A percentile compares a stretch with the other conserved stretches of the same genome.
These are phyloP conservation scores for Aleiodes testaceus DNA, from an alignment of 2,888 invertebrate genomes.

Conservation along the genomic window DNA sequence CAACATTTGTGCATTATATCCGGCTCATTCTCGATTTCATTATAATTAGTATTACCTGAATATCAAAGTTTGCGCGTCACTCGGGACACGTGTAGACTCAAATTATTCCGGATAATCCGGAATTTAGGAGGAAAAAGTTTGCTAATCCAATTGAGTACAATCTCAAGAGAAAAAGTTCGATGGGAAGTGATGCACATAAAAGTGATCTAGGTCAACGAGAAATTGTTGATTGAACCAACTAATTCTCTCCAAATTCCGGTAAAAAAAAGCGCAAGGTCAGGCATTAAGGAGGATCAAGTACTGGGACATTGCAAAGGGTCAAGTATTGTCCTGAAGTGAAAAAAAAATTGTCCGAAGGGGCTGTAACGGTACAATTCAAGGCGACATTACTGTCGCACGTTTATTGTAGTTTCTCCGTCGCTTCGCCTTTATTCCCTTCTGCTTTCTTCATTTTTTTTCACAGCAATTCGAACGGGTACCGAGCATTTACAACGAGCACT, in stretches of 20 bases:
- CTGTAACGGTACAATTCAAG: slow-evolving; percentile 58
- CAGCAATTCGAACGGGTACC: slow-evolving; percentile 63
- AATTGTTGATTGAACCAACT: too few relatives aligned
- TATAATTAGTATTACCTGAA: slow-evolving; percentile 33
- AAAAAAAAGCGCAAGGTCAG: slow-evolving; percentile 16
- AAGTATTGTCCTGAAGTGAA: slow-evolving; percentile 17
- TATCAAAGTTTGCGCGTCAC: slow-evolving; percentile 46
- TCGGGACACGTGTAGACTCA: background rate
- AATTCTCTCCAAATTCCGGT: background rate
- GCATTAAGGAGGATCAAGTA: too few relatives aligned
- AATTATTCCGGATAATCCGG: too few relatives aligned
- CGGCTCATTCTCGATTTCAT: slow-evolving; percentile 29
- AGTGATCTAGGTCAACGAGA: too few relatives aligned
- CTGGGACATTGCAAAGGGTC: slow-evolving; percentile 41
- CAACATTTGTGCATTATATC: slow-evolving; percentile 63
- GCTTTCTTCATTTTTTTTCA: slow-evolving; percentile 58
- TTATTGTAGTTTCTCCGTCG: slow-evolving; percentile 48
- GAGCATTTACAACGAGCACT: slow-evolving; percentile 61
- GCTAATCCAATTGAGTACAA: too few relatives aligned
- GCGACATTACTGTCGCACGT: slow-evolving; percentile 56
- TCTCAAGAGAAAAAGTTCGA: background rate
- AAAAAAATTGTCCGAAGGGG: slow-evolving; percentile 55
- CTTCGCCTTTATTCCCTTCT: slow-evolving; percentile 49
- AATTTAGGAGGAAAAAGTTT: slow-evolving; percentile 16
- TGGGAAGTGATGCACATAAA: too few relatives aligned